Base-by-base conservation (phyloP, 2,888 invertebrate genomes). In the Pterostichus madidus region DNA sequence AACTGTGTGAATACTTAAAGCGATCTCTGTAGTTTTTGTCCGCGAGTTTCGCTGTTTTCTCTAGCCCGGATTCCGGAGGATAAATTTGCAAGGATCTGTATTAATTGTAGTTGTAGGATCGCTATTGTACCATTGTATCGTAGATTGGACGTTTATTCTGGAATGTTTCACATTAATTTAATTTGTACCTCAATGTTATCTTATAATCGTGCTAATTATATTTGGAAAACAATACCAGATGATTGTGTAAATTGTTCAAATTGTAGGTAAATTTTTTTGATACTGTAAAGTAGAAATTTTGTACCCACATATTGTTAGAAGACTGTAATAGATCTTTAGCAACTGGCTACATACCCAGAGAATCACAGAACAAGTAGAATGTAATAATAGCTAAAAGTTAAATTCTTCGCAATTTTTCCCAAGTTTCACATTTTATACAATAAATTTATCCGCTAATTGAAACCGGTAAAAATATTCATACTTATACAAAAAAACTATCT, bases 131-230 rank as follows among this genome's bases (percentile, higher is more conserved):
- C 17, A 56, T 56, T 56, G 56, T 56, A 39, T 56, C 5, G 15
- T 39, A 44, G 39, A 71, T 39, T 10, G 44, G 68, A 15, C 44
- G 15, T 71, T 44, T 64, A 64, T 10, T 46, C 46, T 11, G 44
- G 44, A 71, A 46, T 71, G 15, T 71, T 71, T 44, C 75, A 75
- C 75, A 75, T 75, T 75, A 75, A 75, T 75, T 71, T 71, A 75
- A 75, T 52, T 75, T 75, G 75, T 52, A 24, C 7, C 24, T 73
- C n/a, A 6, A 75, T 75, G 31, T 52, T 75, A 75, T 75, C 75
- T 5, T 24, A 75, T 31, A 31, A 75, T 75, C 75, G 31, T 52
- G 6, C 52, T 75, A 75, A 52, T 75, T 75, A 75, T 52, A 64
- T 75, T 75, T 75, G 13, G 49, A 44, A 75, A 75, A 52, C 75